A percentile compares a stretch with the other conserved stretches of the same genome.
Evolutionary conservation across 2,113 vertebrate species (phyloP).

Genomic region (Phrynosoma blainvillii): DNA sequence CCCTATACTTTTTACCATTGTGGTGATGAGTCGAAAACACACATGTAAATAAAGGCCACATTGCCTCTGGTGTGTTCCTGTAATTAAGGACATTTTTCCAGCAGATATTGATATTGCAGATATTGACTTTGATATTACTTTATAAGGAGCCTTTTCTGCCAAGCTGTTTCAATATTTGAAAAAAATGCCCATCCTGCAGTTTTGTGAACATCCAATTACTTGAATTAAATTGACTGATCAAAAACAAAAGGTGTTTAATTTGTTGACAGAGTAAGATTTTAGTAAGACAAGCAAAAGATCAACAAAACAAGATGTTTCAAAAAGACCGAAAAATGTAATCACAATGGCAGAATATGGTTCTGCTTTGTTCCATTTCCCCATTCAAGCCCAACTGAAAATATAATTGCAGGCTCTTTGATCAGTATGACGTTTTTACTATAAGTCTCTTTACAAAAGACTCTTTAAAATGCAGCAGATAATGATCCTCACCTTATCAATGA

Average conservation of each 20-base stretch:
- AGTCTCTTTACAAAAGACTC: not conserved
- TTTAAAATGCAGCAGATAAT: not conserved
- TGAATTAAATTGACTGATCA: not conserved
- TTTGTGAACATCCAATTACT: not conserved
- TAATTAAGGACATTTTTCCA: not conserved
- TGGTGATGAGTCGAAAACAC: not conserved
- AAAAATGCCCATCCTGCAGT: not conserved
- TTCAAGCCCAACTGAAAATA: not conserved
- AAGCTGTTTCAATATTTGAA: not conserved
- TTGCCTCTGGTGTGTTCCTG: too few relatives aligned
- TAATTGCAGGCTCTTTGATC: not conserved
- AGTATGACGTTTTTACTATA: not conserved
- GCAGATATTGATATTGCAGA: too few relatives aligned
- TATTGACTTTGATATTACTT: not conserved
- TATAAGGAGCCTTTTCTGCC: not conserved
- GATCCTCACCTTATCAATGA: constrained; percentile 37
- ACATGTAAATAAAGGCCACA: not conserved
- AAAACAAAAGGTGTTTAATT: not conserved
- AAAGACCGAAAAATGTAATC: not conserved
- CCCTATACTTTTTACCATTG: not conserved
- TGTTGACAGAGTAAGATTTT: not conserved
- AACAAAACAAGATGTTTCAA: not conserved
- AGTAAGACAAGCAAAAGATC: not conserved
- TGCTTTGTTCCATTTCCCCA: not conserved
- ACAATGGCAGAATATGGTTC: not conserved